phyloP scores from a whole-genome alignment of 2,113 vertebrate species.

The Entomyzon cyanotis region DNA sequence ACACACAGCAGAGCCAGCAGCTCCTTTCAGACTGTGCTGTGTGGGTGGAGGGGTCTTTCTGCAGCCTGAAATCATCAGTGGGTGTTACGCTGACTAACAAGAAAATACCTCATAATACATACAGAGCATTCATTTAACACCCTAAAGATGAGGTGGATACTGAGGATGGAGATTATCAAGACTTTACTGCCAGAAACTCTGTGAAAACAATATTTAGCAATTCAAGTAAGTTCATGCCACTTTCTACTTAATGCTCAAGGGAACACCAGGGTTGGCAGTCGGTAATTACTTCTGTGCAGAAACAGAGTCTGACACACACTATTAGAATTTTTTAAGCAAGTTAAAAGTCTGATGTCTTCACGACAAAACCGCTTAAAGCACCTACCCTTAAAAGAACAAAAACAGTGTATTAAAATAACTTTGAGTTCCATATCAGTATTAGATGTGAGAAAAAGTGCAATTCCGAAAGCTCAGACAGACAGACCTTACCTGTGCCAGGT shows the following conservation, averaged over 20 bases:
- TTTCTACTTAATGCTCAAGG: conserved; percentile 31
- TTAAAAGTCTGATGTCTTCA: conserved; percentile 23
- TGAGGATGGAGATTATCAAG: background rate
- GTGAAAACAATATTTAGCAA: conserved; percentile 54
- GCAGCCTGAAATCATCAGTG: background rate
- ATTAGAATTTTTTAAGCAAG: conserved; percentile 10
- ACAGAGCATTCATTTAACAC: background rate
- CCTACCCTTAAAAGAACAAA: conserved; percentile 5
- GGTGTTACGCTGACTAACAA: background rate
- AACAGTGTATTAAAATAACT: background rate
- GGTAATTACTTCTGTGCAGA: conserved; percentile 45
- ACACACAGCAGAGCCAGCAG: background rate
- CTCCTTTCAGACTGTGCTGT: background rate
- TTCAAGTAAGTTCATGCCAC: conserved; percentile 7
- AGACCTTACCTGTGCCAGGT: background rate
- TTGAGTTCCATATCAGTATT: background rate
- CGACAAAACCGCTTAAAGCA: background rate
- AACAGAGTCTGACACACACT: conserved; percentile 18
- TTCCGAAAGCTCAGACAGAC: background rate
- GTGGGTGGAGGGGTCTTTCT: background rate
- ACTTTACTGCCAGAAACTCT: conserved; percentile 10
- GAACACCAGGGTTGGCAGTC: conserved; percentile 25
- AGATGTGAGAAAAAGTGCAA: background rate
- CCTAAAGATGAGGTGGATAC: background rate
- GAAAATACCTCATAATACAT: background rate